Conservation (phyloP, 2,888 invertebrate genomes). For the Xestia sexstrigata region DNA sequence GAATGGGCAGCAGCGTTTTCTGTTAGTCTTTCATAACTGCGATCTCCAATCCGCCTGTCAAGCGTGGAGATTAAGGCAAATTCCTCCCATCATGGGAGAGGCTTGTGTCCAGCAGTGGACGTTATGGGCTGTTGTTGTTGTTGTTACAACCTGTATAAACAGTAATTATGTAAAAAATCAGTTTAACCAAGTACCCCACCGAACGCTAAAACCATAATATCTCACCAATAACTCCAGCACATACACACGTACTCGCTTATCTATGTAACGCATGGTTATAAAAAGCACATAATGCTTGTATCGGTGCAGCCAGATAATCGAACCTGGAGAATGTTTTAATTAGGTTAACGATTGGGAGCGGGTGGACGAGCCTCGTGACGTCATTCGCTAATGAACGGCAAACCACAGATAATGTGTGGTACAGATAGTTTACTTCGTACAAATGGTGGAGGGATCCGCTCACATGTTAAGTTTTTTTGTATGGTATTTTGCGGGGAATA, state of each 20-base stretch:
- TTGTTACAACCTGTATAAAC: not conserved
- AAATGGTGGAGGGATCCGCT: not conserved
- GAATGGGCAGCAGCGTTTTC: no score
- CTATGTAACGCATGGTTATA: slow-evolving; percentile 7
- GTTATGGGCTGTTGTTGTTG: no score
- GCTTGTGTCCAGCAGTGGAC: no score
- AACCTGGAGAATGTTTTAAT: slow-evolving; percentile 83
- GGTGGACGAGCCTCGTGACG: slow-evolving; percentile 54
- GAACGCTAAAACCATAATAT: slow-evolving; percentile 13
- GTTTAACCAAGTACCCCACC: not conserved
- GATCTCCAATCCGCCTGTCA: no score
- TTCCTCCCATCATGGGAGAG: no score
- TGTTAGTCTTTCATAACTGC: no score
- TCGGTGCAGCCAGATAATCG: slow-evolving; percentile 67
- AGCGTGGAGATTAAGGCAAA: no score
- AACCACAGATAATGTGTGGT: slow-evolving; percentile 41
- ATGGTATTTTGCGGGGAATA: not conserved
- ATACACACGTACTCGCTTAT: slow-evolving; percentile 15
- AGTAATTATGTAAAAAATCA: not conserved
- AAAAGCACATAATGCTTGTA: slow-evolving; percentile 59
- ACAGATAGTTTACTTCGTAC: slow-evolving; percentile 16
- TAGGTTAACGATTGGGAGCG: slow-evolving; percentile 77
- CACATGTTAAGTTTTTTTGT: slow-evolving; percentile 6
- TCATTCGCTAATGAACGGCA: slow-evolving; percentile 63
- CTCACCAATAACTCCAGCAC: slow-evolving; percentile 3